These are phyloP conservation scores for Drosophila lutescens DNA, from an alignment of 2,888 invertebrate genomes.

Conservation along the genomic window DNA sequence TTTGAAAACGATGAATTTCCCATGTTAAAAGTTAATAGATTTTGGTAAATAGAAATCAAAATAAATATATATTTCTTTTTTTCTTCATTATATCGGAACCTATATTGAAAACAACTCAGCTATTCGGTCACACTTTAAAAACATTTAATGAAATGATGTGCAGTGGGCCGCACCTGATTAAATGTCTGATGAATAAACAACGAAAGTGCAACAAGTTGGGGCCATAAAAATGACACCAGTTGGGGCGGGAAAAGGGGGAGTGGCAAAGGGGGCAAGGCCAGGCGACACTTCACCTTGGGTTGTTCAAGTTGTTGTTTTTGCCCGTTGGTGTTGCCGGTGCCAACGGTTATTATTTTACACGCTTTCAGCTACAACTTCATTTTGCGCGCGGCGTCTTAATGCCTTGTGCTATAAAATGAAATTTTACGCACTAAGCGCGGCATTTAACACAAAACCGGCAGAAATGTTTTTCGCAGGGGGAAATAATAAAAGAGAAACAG, in stretches of 20 bases:
- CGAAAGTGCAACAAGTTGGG: slow-evolving; percentile 39
- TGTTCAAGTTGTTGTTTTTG: slow-evolving; percentile 32
- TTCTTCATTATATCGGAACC: background rate
- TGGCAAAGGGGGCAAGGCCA: slow-evolving; percentile 43
- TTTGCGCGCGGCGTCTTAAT: slow-evolving; percentile 54
- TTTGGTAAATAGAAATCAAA: too few species aligned
- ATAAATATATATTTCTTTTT: too few species aligned
- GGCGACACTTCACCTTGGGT: slow-evolving; percentile 68
- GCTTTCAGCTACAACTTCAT: slow-evolving; percentile 63
- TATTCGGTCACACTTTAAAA: slow-evolving; percentile 12
- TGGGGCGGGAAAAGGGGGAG: slow-evolving; percentile 11
- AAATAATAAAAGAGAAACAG: slow-evolving; percentile 29
- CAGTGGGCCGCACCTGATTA: slow-evolving; percentile 41
- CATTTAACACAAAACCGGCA: slow-evolving; percentile 45
- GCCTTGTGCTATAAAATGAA: slow-evolving; percentile 63
- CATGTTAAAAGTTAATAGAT: too few species aligned
- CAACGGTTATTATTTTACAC: slow-evolving; percentile 51
- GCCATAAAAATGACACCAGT: slow-evolving; percentile 64
- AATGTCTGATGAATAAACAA: slow-evolving; percentile 44
- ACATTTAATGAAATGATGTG: slow-evolving; percentile 26
- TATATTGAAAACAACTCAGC: background rate
- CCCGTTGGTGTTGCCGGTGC: slow-evolving; percentile 27
- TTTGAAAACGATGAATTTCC: too few species aligned
- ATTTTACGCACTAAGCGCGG: slow-evolving; percentile 65
- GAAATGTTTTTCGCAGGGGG: background rate